These are phyloP conservation scores for Phymastichus coffea DNA, from an alignment of 1,140 invertebrate species.

Conservation along the genomic window DNA sequence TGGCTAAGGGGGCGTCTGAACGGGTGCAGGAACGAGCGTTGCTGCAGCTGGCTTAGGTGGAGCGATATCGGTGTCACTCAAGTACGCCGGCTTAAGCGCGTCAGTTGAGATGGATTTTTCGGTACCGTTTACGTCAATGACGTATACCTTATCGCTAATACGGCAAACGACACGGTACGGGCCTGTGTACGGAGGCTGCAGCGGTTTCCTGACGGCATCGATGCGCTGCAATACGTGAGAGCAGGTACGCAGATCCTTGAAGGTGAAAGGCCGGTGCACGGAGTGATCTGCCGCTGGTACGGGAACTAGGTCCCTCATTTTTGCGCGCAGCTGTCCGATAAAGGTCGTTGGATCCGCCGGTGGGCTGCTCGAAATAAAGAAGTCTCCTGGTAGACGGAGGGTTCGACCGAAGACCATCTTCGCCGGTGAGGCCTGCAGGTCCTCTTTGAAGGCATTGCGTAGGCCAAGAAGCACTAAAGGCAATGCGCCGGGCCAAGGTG, in stretches of 20 bases:
- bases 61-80: no score
- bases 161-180: neutral
- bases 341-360: constrained; percentile 25
- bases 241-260: neutral
- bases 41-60: no score
- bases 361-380: constrained; percentile 29
- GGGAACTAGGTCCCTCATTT: constrained; percentile 24
- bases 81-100: no score
- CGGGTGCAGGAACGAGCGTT: no score
- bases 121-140: neutral
- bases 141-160: neutral
- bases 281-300: constrained; percentile 26
- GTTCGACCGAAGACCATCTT: constrained; percentile 45
- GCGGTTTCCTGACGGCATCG: neutral
- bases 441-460: no score
- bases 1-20: no score
- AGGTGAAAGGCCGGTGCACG: neutral
- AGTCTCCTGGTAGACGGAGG: constrained; percentile 39
- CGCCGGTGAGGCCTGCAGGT: constrained; percentile 40
- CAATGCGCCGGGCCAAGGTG: constrained; percentile 43
- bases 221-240: neutral
- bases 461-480: constrained; percentile 50
- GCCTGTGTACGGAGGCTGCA: neutral
- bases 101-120: neutral
- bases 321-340: constrained; percentile 20